Conservation (phyloP, 2,888 invertebrate genomes). For the Athalia circularis region DNA sequence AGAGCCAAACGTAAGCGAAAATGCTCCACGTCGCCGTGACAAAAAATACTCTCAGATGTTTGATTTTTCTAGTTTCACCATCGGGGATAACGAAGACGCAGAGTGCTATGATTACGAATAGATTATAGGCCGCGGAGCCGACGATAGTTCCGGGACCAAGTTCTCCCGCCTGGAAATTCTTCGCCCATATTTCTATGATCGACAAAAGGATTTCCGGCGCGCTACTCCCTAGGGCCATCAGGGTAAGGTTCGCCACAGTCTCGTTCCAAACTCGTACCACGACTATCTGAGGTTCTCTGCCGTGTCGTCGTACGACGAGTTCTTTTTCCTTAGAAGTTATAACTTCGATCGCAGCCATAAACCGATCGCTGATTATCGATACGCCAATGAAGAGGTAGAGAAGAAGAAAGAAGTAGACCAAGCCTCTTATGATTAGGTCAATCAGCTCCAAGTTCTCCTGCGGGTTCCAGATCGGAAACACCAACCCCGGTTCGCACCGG, state of each 20-base stretch:
- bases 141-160: slow-evolving; percentile 99
- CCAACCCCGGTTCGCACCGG: slow-evolving; percentile 87
- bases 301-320: slow-evolving; percentile 91
- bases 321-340: slow-evolving; percentile 98
- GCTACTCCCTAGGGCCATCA: slow-evolving; percentile 99
- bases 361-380: slow-evolving; percentile 98
- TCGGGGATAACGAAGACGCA: slow-evolving; percentile 95
- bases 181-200: slow-evolving; percentile 97
- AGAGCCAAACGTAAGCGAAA: slow-evolving; percentile 99
- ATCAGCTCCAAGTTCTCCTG: slow-evolving; percentile 83
- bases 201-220: slow-evolving; percentile 98
- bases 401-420: slow-evolving; percentile 92
- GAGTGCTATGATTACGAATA: slow-evolving; percentile 97
- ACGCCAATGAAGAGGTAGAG: slow-evolving; percentile 98
- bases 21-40: slow-evolving; percentile 98
- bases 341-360: slow-evolving; percentile 99
- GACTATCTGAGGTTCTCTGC: slow-evolving; percentile 90
- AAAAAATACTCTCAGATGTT: slow-evolving; percentile 97
- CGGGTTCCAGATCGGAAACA: slow-evolving; percentile 94
- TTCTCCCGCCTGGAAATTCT: slow-evolving; percentile 96
- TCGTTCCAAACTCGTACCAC: slow-evolving; percentile 99
- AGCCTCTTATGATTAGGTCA: slow-evolving; percentile 89
- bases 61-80: slow-evolving; percentile 94
- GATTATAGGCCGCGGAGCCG: slow-evolving; percentile 98
- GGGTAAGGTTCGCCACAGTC: slow-evolving; percentile 97